phyloP scores from a whole-genome alignment of 2,888 invertebrate genomes.

The Melieria crassipennis region DNA sequence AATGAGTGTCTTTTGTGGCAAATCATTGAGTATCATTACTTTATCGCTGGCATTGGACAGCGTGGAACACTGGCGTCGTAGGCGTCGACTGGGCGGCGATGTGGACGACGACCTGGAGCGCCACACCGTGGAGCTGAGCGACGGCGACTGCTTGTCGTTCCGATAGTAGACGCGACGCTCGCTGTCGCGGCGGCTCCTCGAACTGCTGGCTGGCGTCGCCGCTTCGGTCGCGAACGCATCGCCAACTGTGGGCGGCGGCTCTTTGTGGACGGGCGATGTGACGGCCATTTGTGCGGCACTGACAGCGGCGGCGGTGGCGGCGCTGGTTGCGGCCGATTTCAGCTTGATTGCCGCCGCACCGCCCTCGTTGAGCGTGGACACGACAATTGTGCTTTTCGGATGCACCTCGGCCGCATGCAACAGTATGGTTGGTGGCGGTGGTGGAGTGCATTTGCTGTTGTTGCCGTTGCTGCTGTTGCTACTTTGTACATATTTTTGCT shows the following conservation, averaged over 20 bases:
- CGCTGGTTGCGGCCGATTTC: conserved; percentile 7
- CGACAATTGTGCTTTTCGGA: conserved; percentile 48
- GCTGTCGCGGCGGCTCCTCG: background rate
- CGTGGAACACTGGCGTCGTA: conserved; percentile 52
- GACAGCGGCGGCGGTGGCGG: background rate
- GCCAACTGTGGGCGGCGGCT: conserved; percentile 1
- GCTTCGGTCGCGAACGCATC: too few species aligned
- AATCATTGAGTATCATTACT: conserved; percentile 58
- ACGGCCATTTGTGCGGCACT: background rate
- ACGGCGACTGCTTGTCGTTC: background rate
- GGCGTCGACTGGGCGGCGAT: conserved; percentile 32
- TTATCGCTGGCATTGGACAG: conserved; percentile 55
- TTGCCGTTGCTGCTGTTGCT: conserved; percentile 19
- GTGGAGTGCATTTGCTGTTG: conserved; percentile 31
- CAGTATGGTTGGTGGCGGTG: conserved; percentile 52
- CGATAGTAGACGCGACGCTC: background rate
- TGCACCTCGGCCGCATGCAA: conserved; percentile 59
- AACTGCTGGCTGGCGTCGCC: too few species aligned
- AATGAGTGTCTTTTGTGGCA: conserved; percentile 31
- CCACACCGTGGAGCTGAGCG: background rate
- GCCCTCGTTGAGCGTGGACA: conserved; percentile 32
- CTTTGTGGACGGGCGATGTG: conserved; percentile 17
- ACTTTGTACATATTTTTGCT: conserved; percentile 57
- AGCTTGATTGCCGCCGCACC: conserved; percentile 11
- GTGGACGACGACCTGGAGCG: conserved; percentile 14